Evolutionary conservation across 1,140 invertebrate species (phyloP).

Genomic region (Drosophila busckii): DNA sequence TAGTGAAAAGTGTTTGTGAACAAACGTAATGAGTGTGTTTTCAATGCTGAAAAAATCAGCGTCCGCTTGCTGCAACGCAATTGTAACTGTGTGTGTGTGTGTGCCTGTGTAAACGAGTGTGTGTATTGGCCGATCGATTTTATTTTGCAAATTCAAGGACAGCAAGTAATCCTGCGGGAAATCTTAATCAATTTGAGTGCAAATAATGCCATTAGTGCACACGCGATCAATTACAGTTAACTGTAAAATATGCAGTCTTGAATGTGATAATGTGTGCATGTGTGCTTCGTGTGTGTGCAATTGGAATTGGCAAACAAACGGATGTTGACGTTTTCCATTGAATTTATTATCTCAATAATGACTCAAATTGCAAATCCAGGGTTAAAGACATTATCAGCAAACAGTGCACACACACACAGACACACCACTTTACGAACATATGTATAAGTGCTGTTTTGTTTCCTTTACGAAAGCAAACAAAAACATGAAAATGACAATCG

Average conservation of each 20-base stretch:
- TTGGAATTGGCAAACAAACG: constrained; percentile 16
- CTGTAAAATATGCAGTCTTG: not conserved
- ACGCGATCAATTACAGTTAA: not conserved
- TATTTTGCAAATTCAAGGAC: constrained; percentile 76
- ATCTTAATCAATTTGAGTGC: constrained; percentile 17
- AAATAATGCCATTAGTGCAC: too few relatives aligned
- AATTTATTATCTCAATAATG: constrained; percentile 49
- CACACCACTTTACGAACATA: constrained; percentile 32
- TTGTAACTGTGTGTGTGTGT: constrained; percentile 16
- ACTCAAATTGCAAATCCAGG: constrained; percentile 53
- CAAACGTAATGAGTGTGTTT: constrained; percentile 10
- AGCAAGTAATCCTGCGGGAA: constrained; percentile 60
- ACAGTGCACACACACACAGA: constrained; percentile 30
- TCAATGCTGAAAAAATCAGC: constrained; percentile 2
- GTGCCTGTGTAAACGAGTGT: constrained; percentile 39
- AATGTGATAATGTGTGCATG: too few relatives aligned
- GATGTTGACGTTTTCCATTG: constrained; percentile 35
- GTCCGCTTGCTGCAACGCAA: constrained; percentile 43
- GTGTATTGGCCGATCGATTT: constrained; percentile 72
- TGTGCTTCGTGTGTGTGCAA: constrained; percentile 10
- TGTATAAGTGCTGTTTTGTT: constrained; percentile 41
- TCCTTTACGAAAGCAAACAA: constrained; percentile 48
- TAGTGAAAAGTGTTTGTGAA: not conserved
- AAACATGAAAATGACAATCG: constrained; percentile 33
- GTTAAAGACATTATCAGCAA: constrained; percentile 50